Percentiles rank a stretch among this genome's conserved stretches.
Evolutionary conservation across 2,113 vertebrate species (phyloP).

Genomic region (Pluvialis apricaria): DNA sequence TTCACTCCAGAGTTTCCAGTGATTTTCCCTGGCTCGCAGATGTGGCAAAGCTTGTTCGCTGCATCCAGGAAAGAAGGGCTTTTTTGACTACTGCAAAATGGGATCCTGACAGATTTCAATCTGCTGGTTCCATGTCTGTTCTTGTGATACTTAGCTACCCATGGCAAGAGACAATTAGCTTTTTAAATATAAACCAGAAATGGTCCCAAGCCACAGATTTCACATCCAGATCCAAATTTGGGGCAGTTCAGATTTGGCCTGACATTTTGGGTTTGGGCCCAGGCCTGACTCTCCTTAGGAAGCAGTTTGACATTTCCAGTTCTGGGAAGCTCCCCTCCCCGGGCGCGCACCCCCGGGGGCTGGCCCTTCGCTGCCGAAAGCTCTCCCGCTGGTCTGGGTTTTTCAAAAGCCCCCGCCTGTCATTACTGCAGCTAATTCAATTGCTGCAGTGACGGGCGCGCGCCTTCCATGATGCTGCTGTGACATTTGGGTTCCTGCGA

Average conservation of each 20-base stretch:
- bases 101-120: slow-evolving; percentile 7
- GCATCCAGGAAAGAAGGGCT: background rate
- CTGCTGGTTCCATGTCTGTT: background rate
- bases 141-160: background rate
- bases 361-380: background rate
- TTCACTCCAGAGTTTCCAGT: slow-evolving; percentile 47
- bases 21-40: slow-evolving; percentile 46
- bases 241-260: slow-evolving; percentile 16
- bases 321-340: slow-evolving; percentile 12
- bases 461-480: background rate
- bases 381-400: background rate
- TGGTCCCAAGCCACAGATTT: slow-evolving; percentile 39
- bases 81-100: slow-evolving; percentile 1
- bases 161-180: slow-evolving; percentile 27
- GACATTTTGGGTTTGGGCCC: slow-evolving; percentile 40
- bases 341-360: background rate
- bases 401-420: background rate
- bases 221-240: slow-evolving; percentile 45
- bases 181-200: slow-evolving; percentile 48
- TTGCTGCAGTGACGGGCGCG: background rate
- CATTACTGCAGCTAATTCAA: background rate
- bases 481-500: background rate
- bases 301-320: slow-evolving; percentile 50
- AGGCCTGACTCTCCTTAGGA: background rate
- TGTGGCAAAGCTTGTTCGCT: background rate